Percentiles rank a stretch among this genome's conserved stretches.
These are phyloP conservation scores for Platypus cylindrus DNA, from an alignment of 2,888 invertebrate species.

Conservation along the genomic window DNA sequence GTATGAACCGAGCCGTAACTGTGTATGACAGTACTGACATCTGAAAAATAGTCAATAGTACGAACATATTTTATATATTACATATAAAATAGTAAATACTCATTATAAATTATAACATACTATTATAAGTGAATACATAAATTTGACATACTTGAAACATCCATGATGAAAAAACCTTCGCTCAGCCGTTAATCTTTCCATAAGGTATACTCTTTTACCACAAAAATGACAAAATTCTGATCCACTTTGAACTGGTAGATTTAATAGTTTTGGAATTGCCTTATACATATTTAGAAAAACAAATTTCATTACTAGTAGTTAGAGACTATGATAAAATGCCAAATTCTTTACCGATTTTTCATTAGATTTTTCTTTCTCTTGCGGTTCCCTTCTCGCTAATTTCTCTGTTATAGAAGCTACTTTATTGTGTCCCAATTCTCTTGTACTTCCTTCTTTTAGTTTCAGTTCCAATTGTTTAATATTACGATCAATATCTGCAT, in stretches of 20 bases:
- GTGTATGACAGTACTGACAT: constrained; percentile 83
- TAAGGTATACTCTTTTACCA: constrained; percentile 81
- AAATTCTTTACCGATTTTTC: constrained; percentile 43
- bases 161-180: constrained; percentile 84
- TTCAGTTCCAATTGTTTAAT: constrained; percentile 59
- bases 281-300: constrained; percentile 4
- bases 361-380: constrained; percentile 19
- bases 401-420: constrained; percentile 83
- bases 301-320: neutral
- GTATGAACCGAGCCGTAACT: constrained; percentile 68
- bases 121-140: constrained; percentile 1
- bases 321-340: constrained; percentile 1
- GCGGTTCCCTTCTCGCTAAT: constrained; percentile 39
- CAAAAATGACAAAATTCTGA: constrained; percentile 81
- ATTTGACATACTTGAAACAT: constrained; percentile 53
- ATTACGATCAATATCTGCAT: constrained; percentile 58
- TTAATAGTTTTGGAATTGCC: constrained; percentile 24
- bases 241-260: constrained; percentile 50
- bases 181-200: constrained; percentile 82
- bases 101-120: constrained; percentile 1
- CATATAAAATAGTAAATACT: constrained; percentile 1
- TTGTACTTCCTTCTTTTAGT: constrained; percentile 61
- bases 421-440: constrained; percentile 59
- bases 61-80: too few species aligned
- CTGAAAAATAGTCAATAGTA: constrained; percentile 30